A percentile compares a stretch with the other conserved stretches of the same genome.
Conservation (phyloP, 2,888 invertebrate species). For the Eurytoma californica region DNA sequence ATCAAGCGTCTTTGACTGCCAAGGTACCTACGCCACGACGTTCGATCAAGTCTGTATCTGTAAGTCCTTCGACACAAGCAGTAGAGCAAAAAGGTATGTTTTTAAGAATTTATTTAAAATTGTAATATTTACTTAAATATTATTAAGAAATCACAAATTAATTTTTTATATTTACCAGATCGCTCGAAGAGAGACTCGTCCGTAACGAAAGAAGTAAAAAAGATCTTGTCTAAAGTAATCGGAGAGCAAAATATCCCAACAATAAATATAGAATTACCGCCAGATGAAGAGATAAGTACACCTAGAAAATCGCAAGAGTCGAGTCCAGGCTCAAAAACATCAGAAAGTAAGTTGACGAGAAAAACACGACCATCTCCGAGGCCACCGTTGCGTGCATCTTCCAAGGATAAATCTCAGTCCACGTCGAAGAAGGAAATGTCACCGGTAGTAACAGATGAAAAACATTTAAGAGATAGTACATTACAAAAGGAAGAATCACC, state of each 20-base stretch:
- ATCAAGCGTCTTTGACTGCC: not conserved
- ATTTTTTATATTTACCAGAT: conserved; percentile 5
- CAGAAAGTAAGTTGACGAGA: not conserved
- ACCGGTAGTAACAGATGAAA: not conserved
- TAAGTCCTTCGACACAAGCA: conserved; percentile 7
- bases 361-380: not conserved
- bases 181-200: conserved; percentile 28
- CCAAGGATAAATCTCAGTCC: not conserved
- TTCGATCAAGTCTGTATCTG: conserved; percentile 33
- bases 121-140: not conserved
- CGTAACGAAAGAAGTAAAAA: conserved; percentile 30
- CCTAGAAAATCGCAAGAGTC: not conserved
- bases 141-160: not conserved
- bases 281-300: not conserved
- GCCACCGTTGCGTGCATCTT: conserved; percentile 7
- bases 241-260: not conserved
- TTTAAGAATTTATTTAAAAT: not conserved
- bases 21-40: conserved; percentile 27
- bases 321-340: not conserved
- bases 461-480: conserved; percentile 1
- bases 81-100: not conserved
- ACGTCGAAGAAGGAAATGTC: not conserved
- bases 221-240: conserved; percentile 8
- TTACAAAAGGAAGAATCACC: conserved; percentile 3
- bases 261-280: not conserved